A percentile compares a stretch with the other conserved stretches of the same genome.
phyloP scores from a whole-genome alignment of 35 echinoderm and acorn worm genomes.

The Strongylocentrotus purpuratus region DNA sequence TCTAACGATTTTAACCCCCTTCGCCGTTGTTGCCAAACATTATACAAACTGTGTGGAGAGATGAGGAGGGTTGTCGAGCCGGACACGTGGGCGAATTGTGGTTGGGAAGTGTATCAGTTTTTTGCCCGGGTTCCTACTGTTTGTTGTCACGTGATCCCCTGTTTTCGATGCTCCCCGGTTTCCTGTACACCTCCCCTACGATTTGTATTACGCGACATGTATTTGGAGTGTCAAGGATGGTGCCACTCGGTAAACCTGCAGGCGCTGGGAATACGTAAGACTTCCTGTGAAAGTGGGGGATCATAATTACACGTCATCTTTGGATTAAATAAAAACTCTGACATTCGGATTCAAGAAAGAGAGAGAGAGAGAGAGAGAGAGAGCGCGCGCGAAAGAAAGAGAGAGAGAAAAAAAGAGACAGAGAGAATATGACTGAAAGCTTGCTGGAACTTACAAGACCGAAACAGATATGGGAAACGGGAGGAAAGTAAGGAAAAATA shows the following conservation, averaged over 20 bases:
- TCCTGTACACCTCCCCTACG: neutral
- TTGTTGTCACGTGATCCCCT: neutral
- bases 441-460: no score
- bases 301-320: no score
- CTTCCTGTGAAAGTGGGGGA: neutral
- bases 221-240: neutral
- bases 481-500: no score
- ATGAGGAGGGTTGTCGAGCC: neutral
- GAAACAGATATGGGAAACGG: no score
- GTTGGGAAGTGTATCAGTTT: conserved; percentile 3
- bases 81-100: conserved; percentile 14
- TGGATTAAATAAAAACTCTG: neutral
- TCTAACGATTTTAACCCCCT: conserved; percentile 31
- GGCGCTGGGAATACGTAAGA: neutral
- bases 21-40: neutral
- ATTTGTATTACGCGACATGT: neutral
- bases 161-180: neutral
- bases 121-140: neutral
- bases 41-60: neutral
- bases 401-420: neutral
- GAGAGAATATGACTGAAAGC: no score
- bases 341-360: neutral
- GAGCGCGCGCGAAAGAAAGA: neutral
- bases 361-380: neutral
- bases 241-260: neutral